Evolutionary conservation across 2,113 vertebrate species (phyloP), one percentile per base, ranked within the genome.

Genomic region (Pristiophorus japonicus): DNA sequence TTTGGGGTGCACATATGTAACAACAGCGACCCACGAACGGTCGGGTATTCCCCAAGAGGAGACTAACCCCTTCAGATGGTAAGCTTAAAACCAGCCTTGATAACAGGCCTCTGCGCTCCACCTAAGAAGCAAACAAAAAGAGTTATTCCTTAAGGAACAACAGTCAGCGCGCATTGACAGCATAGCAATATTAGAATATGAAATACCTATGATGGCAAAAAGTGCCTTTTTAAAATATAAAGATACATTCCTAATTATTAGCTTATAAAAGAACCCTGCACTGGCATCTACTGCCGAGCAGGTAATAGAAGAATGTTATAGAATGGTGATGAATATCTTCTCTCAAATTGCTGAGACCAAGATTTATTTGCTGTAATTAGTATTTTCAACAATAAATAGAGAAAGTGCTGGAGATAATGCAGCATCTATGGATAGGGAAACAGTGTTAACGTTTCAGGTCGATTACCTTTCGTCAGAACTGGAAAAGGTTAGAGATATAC

Each of bases 1-100:
- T 98, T 87, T 96, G 96, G 0, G 97, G 97, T 20, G 97, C 97
- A 84, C 98, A 98, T 67, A 95, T 97, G 95, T 98, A 97, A 96
- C 98, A 98, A 96, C 97, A 98, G 2, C 96, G 97, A 75, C 97
- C 95, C 0, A 95, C 85, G 27, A 96, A 95, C 0, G 97, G 97
- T 0, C 97, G 97, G 45, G 73, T 96, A 0, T 96, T 96, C 38
- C 97, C 97, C 96, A 97, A 96, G n/a, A 97, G 97, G 0, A 97
- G 98, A 66, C 96, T 95, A 87, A 96, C 93, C 1, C 12, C 3
- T 98, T 97, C 96, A 97, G 95, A n/a, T 27, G 62, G 63, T 42
- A 38, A 0, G 20, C 0, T 66, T 12, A 94, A 94, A 24, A 63
- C 55, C n/a, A 66, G 34, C 10, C 20, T 12, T 22, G 93, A 70